A percentile compares a stretch with the other conserved stretches of the same genome.
Evolutionary conservation across 1,140 invertebrate genomes (phyloP).

Genomic region (Chrysopa pallens): DNA sequence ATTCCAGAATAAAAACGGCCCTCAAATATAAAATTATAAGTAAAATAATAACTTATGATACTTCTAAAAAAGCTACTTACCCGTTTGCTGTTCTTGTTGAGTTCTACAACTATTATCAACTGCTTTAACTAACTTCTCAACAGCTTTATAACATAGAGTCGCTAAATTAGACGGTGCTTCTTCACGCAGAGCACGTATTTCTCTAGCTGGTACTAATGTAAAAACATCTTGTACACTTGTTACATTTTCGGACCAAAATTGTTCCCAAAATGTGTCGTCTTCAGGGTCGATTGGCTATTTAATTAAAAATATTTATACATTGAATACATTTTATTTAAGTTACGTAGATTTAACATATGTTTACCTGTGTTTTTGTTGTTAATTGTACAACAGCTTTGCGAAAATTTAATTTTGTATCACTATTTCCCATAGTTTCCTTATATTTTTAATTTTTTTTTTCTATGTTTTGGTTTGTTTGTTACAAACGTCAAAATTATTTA

Average conservation of each 20-base stretch:
- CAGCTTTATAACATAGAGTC: conserved; percentile 96
- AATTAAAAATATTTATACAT: conserved; percentile 5
- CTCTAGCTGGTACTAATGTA: conserved; percentile 80
- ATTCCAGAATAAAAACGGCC: too few species aligned
- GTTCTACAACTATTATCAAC: conserved; percentile 88
- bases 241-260: conserved; percentile 94
- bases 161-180: conserved; percentile 96
- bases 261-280: conserved; percentile 95
- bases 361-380: conserved; percentile 85
- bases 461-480: too few species aligned
- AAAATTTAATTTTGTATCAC: conserved; percentile 94
- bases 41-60: too few species aligned
- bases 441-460: too few species aligned
- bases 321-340: neutral
- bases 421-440: conserved; percentile 71
- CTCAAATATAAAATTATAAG: too few species aligned
- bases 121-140: conserved; percentile 86
- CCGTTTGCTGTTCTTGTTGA: conserved; percentile 84
- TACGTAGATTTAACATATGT: neutral
- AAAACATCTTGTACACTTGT: conserved; percentile 94
- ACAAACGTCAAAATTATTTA: too few species aligned
- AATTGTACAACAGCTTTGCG: conserved; percentile 92
- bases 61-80: too few species aligned
- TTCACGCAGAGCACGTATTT: conserved; percentile 84
- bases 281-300: conserved; percentile 69